These are phyloP conservation scores for Oncorhynchus nerka DNA, from an alignment of 2,113 vertebrate species.

Conservation along the genomic window DNA sequence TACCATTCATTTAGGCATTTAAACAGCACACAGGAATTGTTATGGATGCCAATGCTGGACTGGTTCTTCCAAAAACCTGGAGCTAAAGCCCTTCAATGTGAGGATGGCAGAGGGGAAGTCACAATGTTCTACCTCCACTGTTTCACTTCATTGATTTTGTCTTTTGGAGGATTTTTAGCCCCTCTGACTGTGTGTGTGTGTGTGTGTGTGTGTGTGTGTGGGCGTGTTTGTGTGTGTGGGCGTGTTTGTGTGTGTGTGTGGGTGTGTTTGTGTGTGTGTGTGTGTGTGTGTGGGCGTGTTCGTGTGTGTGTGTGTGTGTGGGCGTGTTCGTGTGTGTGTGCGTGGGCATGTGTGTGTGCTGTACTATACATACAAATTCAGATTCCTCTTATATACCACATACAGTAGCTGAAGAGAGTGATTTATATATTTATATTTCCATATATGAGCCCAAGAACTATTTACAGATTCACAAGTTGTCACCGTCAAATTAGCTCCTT, in stretches of 20 bases:
- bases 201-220: neutral
- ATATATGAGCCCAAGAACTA: neutral
- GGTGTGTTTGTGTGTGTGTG: neutral
- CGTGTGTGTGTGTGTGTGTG: neutral
- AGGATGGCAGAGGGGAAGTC: neutral
- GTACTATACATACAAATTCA: neutral
- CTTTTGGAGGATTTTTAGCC: too few species aligned
- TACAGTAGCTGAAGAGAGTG: neutral
- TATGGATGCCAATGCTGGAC: neutral
- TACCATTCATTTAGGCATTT: constrained; percentile 15
- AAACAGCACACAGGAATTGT: constrained; percentile 14
- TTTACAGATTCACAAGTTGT: neutral
- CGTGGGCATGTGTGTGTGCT: neutral
- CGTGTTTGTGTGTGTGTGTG: neutral
- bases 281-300: neutral
- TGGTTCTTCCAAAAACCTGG: neutral
- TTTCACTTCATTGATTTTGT: neutral
- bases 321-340: neutral
- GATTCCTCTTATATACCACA: neutral
- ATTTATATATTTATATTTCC: too few species aligned
- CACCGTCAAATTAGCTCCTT: neutral
- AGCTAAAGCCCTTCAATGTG: neutral
- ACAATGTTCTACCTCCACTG: neutral
- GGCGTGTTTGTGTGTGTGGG: too few species aligned
- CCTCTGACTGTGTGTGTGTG: neutral